A percentile compares a stretch with the other conserved stretches of the same genome.
Evolutionary conservation across 1,140 invertebrate genomes (phyloP).

Genomic region (Micrasema minimum): DNA sequence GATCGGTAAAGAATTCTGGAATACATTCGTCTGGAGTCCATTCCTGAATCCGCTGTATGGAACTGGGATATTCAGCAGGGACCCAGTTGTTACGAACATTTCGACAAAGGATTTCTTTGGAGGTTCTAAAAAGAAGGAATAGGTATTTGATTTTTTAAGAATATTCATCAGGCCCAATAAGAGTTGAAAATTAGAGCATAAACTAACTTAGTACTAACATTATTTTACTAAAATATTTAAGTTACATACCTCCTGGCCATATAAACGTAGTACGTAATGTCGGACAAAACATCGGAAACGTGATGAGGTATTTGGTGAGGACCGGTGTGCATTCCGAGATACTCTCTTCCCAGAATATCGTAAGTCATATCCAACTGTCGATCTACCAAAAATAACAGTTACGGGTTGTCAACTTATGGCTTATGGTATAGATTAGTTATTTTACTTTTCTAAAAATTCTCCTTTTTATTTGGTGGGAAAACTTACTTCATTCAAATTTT

Average conservation of each 20-base stretch:
- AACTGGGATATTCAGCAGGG: conserved; percentile 94
- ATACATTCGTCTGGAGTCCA: conserved; percentile 99
- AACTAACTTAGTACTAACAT: no score
- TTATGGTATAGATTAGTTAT: no score
- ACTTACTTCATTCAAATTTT: no score
- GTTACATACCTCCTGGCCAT: conserved; percentile 84
- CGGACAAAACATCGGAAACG: conserved; percentile 94
- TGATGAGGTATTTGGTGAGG: conserved; percentile 84
- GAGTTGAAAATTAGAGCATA: background rate
- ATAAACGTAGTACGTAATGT: conserved; percentile 98
- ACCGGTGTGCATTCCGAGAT: conserved; percentile 53
- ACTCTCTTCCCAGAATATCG: conserved; percentile 67
- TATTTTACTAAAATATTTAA: no score
- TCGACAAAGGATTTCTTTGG: conserved; percentile 87
- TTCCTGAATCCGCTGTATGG: conserved; percentile 89
- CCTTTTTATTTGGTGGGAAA: no score
- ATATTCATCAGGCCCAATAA: no score
- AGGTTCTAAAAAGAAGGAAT: conserved; percentile 67
- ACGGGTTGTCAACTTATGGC: no score
- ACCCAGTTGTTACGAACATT: conserved; percentile 94
- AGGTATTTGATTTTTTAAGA: no score
- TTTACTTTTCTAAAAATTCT: no score
- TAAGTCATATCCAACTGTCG: conserved; percentile 94
- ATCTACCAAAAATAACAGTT: no score
- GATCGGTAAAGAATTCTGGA: conserved; percentile 94